Conservation (phyloP, 2,113 vertebrate species). For the Carassius gibelio region DNA sequence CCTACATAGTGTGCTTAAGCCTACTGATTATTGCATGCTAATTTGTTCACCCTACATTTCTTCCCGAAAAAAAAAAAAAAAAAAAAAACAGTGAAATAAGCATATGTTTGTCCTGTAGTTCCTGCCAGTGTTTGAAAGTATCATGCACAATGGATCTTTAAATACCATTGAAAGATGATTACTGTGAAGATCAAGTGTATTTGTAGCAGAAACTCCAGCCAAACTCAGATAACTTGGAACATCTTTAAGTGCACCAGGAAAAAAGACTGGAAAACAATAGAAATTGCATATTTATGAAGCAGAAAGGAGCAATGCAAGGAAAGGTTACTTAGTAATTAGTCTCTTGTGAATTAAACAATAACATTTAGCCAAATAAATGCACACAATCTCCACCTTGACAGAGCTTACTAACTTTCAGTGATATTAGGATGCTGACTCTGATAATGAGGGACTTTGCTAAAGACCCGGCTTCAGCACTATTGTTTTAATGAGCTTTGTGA, state of each 20-base stretch:
- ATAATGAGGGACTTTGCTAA: background rate
- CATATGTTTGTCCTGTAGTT: background rate
- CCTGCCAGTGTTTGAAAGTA: background rate
- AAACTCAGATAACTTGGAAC: slow-evolving; percentile 1
- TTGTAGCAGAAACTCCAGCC: slow-evolving; percentile 5
- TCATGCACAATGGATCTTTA: background rate
- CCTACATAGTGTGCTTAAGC: background rate
- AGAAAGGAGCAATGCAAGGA: background rate
- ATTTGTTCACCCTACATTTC: slow-evolving; percentile 17
- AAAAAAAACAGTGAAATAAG: background rate
- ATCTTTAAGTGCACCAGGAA: background rate
- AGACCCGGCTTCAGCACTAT: background rate
- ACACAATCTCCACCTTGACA: slow-evolving; percentile 8
- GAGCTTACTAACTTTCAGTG: background rate
- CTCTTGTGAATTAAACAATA: slow-evolving; percentile 24
- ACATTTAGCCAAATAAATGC: slow-evolving; percentile 28
- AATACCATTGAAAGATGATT: background rate
- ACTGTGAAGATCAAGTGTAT: background rate
- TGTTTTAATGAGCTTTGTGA: slow-evolving; percentile 11
- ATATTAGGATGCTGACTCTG: slow-evolving; percentile 22
- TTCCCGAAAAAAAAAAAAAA: background rate
- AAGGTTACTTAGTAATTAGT: slow-evolving; percentile 37
- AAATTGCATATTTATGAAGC: background rate
- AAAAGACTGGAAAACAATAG: background rate
- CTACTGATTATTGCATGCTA: slow-evolving; percentile 12